These are phyloP conservation scores for Cydia pomonella DNA, from an alignment of 1,140 invertebrate genomes.

Conservation along the genomic window DNA sequence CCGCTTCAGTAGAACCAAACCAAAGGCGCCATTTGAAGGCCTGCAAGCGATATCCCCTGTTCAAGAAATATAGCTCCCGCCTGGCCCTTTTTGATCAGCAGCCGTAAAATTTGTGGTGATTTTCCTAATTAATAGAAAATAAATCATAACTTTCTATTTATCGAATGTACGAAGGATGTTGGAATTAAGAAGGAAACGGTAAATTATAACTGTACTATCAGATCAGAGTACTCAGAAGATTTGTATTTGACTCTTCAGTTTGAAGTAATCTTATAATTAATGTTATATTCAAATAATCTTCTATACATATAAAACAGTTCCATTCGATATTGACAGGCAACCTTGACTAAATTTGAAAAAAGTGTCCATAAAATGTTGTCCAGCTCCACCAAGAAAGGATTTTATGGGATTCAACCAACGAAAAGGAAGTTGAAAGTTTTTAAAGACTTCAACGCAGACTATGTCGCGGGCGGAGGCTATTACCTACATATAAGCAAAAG, in stretches of 20 bases:
- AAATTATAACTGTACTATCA: background rate
- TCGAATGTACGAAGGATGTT: background rate
- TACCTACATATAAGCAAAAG: too few species aligned
- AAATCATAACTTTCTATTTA: conserved; percentile 1
- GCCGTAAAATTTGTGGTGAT: conserved; percentile 19
- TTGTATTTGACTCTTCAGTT: background rate
- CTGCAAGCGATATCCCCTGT: conserved; percentile 31
- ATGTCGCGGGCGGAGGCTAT: too few species aligned
- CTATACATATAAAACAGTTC: too few species aligned
- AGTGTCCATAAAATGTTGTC: too few species aligned
- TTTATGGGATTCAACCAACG: too few species aligned
- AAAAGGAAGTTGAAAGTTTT: too few species aligned
- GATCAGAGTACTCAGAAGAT: background rate
- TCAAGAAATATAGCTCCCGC: conserved; percentile 25
- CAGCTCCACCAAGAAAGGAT: too few species aligned
- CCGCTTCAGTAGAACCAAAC: conserved; percentile 25
- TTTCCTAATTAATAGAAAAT: conserved; percentile 10
- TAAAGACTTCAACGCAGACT: background rate
- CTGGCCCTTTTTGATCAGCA: conserved; percentile 14
- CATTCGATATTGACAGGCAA: too few species aligned
- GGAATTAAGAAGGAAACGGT: background rate
- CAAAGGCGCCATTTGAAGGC: conserved; percentile 25
- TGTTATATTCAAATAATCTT: too few species aligned
- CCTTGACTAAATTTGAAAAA: too few species aligned
- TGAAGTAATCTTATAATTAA: too few species aligned